Percentiles rank a stretch among this genome's conserved stretches.
These are phyloP conservation scores for Monopis laevigella DNA, from an alignment of 2,888 invertebrate genomes.

Conservation along the genomic window DNA sequence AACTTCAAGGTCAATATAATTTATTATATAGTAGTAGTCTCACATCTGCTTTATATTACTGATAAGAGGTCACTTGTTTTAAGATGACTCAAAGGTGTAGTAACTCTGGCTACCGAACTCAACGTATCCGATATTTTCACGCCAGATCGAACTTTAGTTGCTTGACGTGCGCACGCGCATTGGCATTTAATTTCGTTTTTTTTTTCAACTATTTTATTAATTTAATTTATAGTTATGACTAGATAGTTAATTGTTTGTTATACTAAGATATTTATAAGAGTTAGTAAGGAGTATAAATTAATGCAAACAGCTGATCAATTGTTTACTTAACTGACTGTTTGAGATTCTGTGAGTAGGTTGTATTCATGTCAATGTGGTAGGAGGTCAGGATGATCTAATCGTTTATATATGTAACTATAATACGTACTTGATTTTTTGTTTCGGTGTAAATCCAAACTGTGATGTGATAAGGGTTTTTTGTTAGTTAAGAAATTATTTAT, in stretches of 20 bases:
- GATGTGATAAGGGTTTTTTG: no score
- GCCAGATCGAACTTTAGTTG: constrained; percentile 4
- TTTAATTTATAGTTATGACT: no score
- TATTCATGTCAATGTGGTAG: constrained; percentile 24
- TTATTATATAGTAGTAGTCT: no score
- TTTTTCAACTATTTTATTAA: no score
- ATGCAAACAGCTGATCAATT: neutral
- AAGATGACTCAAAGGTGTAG: no score
- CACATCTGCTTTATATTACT: no score
- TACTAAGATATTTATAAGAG: neutral
- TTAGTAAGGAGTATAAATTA: neutral
- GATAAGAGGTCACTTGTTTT: no score
- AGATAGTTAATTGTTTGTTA: no score
- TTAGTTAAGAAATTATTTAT: no score
- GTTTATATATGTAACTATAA: constrained; percentile 25
- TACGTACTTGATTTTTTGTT: no score
- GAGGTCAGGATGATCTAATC: constrained; percentile 35
- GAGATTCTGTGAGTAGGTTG: neutral
- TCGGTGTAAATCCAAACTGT: constrained; percentile 14
- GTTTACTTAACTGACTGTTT: neutral
- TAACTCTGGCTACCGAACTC: no score
- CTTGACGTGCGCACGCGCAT: constrained; percentile 4
- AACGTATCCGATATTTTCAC: constrained; percentile 6
- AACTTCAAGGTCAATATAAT: no score
- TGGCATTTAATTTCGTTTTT: constrained; percentile 1